Evolutionary conservation across 2,113 vertebrate genomes (phyloP).

Genomic region (Alexandromys fortis): DNA sequence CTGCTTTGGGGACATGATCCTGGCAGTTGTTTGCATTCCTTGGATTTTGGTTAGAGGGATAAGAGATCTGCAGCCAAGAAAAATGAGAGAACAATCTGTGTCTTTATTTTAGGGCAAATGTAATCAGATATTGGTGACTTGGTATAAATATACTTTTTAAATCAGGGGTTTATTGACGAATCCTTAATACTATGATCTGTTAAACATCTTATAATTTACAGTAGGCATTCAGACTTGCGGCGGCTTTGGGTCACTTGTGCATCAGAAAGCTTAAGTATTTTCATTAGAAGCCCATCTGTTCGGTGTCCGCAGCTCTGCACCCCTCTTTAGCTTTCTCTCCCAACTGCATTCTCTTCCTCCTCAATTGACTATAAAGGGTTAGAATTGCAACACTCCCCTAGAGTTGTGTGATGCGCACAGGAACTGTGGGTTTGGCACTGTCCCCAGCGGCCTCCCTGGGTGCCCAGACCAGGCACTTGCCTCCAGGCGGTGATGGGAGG

Average conservation of each 20-base stretch:
- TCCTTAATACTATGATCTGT: slow-evolving; percentile 37
- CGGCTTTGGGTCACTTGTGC: slow-evolving; percentile 43
- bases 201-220: slow-evolving; percentile 73
- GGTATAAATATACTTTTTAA: slow-evolving; percentile 15
- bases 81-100: neutral
- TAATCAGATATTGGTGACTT: neutral
- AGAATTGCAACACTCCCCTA: neutral
- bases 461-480: neutral
- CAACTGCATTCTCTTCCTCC: neutral
- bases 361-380: neutral
- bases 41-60: slow-evolving; percentile 38
- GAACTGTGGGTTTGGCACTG: neutral
- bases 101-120: slow-evolving; percentile 43
- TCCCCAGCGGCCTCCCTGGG: neutral
- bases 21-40: slow-evolving; percentile 21
- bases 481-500: neutral
- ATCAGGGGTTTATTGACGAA: neutral
- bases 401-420: neutral
- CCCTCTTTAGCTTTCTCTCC: slow-evolving; percentile 32
- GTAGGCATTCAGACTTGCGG: slow-evolving; percentile 39
- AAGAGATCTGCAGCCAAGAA: neutral
- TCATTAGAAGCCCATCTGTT: slow-evolving; percentile 63
- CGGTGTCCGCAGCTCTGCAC: neutral
- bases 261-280: slow-evolving; percentile 74
- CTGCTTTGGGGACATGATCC: slow-evolving; percentile 69